A percentile compares a stretch with the other conserved stretches of the same genome.
Conservation (phyloP, 2,888 invertebrate species). For the Latrodectus elegans region DNA sequence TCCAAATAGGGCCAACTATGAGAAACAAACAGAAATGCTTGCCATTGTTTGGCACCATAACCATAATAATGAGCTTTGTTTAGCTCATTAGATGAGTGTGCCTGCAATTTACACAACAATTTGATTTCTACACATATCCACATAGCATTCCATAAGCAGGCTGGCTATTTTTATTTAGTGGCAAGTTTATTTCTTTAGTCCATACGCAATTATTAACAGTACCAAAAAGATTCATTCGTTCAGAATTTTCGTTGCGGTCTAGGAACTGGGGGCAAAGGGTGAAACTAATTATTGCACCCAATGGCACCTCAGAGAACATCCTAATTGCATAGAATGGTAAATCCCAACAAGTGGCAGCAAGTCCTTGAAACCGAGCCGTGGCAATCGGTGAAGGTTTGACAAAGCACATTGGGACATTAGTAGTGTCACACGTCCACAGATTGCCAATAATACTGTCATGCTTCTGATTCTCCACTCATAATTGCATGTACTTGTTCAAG, state of each 20-base stretch:
- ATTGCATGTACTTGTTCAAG: slow-evolving; percentile 96
- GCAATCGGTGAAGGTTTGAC: slow-evolving; percentile 70
- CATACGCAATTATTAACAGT: slow-evolving; percentile 45
- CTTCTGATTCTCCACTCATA: slow-evolving; percentile 79
- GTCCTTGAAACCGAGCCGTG: slow-evolving; percentile 67
- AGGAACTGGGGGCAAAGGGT: slow-evolving; percentile 68
- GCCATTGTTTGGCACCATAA: slow-evolving; percentile 66
- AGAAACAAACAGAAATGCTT: slow-evolving; percentile 55
- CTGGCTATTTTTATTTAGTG: slow-evolving; percentile 34
- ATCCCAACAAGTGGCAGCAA: slow-evolving; percentile 68
- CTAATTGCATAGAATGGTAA: slow-evolving; percentile 65
- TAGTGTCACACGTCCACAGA: slow-evolving; percentile 67
- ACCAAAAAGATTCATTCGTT: slow-evolving; percentile 63
- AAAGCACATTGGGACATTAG: slow-evolving; percentile 60
- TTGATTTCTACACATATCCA: slow-evolving; percentile 64
- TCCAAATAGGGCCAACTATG: slow-evolving; percentile 62
- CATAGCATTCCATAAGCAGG: slow-evolving; percentile 55
- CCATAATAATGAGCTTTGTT: slow-evolving; percentile 48
- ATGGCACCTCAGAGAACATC: slow-evolving; percentile 67
- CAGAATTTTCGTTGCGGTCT: slow-evolving; percentile 68
- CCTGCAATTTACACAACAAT: slow-evolving; percentile 59
- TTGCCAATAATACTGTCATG: slow-evolving; percentile 71
- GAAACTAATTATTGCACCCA: slow-evolving; percentile 51
- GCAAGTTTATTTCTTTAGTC: slow-evolving; percentile 45
- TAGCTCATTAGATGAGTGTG: slow-evolving; percentile 61